Evolutionary conservation across 2,888 invertebrate species (phyloP).

Genomic region (Bellardia pandia): DNA sequence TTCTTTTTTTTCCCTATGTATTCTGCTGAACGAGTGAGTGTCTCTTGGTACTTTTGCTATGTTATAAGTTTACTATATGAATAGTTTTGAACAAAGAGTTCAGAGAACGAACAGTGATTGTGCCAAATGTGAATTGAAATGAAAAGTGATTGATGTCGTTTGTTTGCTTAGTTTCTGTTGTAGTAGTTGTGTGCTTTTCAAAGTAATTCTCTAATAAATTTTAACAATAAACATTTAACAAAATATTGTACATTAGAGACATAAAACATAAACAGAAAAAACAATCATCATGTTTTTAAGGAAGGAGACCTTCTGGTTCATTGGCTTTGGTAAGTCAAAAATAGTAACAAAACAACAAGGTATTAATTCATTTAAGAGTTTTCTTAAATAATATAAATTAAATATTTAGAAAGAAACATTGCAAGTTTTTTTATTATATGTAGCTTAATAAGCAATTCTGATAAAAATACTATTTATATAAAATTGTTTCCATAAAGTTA

Average conservation of each 20-base stretch:
- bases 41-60: not conserved
- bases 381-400: not conserved
- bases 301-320: slow-evolving; percentile 36
- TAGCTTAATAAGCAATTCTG: too few relatives aligned
- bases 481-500: too few relatives aligned
- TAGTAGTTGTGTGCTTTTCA: slow-evolving; percentile 68
- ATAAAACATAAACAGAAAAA: not conserved
- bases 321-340: slow-evolving; percentile 20
- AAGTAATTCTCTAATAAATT: slow-evolving; percentile 76
- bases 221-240: slow-evolving; percentile 58
- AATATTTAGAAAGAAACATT: too few relatives aligned
- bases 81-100: slow-evolving; percentile 32
- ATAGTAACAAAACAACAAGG: not conserved
- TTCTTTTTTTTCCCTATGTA: not conserved
- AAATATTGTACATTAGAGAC: slow-evolving; percentile 29
- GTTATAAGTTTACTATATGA: not conserved
- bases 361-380: not conserved
- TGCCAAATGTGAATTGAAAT: slow-evolving; percentile 73
- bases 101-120: slow-evolving; percentile 51
- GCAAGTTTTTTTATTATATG: too few relatives aligned
- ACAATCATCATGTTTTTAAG: not conserved
- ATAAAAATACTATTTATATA: too few relatives aligned
- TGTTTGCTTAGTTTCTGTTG: slow-evolving; percentile 52
- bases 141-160: slow-evolving; percentile 82
- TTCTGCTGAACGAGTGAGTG: too few relatives aligned